A percentile compares a stretch with the other conserved stretches of the same genome.
Evolutionary conservation across 2,113 vertebrate genomes (phyloP).

Genomic region (Aldabrachelys gigantea): DNA sequence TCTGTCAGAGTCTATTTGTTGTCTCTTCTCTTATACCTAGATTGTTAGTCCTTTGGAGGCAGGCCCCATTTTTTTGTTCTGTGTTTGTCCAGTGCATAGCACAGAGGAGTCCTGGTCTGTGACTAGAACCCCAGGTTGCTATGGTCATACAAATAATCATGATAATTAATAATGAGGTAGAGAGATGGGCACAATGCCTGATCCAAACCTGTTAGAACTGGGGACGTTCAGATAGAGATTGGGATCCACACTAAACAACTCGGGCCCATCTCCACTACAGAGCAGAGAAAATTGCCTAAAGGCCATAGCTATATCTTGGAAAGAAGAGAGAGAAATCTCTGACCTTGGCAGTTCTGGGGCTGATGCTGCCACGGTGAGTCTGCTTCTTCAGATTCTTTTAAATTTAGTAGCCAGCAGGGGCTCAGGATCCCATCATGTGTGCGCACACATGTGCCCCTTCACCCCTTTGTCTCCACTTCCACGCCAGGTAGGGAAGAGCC

Average conservation of each 20-base stretch:
- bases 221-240: constrained; percentile 15
- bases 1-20: background rate
- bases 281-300: constrained; percentile 50
- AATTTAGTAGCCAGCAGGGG: constrained; percentile 53
- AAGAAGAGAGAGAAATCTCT: constrained; percentile 33
- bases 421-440: constrained; percentile 39
- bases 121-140: background rate
- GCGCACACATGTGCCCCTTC: background rate
- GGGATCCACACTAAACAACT: constrained; percentile 30
- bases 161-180: background rate
- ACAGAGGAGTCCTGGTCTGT: background rate
- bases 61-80: background rate
- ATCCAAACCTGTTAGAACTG: background rate
- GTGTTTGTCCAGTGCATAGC: background rate
- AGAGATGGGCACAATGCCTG: background rate
- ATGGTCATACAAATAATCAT: background rate
- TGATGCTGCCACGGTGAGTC: constrained; percentile 13
- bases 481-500: constrained; percentile 22
- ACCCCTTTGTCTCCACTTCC: constrained; percentile 13
- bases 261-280: constrained; percentile 18
- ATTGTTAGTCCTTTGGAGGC: background rate
- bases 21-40: background rate
- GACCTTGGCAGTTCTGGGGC: constrained; percentile 35
- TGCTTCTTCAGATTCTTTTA: constrained; percentile 39
- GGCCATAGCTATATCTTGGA: constrained; percentile 42